These are phyloP conservation scores for Microctonus aethiopoides DNA, from an alignment of 2,888 invertebrate species.

Conservation along the genomic window DNA sequence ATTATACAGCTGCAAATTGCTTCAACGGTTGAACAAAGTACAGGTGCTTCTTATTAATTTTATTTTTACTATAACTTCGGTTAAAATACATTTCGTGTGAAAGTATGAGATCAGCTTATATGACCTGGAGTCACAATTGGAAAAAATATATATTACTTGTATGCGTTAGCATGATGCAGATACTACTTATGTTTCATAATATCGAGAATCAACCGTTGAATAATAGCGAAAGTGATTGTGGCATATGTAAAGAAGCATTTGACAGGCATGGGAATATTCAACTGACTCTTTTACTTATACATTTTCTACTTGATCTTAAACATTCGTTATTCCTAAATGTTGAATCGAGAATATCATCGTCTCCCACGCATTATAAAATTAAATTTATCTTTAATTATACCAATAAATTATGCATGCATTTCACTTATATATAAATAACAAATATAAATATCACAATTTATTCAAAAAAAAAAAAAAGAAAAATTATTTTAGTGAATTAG, in stretches of 20 bases:
- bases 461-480: not conserved
- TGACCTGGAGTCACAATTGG: not conserved
- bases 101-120: not conserved
- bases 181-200: not conserved
- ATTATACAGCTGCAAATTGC: not conserved
- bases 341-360: not conserved
- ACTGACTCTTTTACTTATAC: not conserved
- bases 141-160: not conserved
- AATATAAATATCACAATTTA: not conserved
- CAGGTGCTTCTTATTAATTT: not conserved
- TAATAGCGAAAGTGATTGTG: not conserved
- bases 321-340: not conserved
- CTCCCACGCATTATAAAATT: conserved; percentile 1
- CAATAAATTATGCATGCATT: not conserved
- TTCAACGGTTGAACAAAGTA: not conserved
- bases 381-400: not conserved
- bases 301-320: not conserved
- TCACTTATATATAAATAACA: not conserved
- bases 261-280: not conserved
- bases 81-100: not conserved
- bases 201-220: not conserved
- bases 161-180: too few species aligned
- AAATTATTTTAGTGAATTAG: too few species aligned
- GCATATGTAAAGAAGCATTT: not conserved
- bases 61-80: not conserved